Conservation (phyloP, 2,113 vertebrate genomes). For the Tachysurus vachellii region DNA sequence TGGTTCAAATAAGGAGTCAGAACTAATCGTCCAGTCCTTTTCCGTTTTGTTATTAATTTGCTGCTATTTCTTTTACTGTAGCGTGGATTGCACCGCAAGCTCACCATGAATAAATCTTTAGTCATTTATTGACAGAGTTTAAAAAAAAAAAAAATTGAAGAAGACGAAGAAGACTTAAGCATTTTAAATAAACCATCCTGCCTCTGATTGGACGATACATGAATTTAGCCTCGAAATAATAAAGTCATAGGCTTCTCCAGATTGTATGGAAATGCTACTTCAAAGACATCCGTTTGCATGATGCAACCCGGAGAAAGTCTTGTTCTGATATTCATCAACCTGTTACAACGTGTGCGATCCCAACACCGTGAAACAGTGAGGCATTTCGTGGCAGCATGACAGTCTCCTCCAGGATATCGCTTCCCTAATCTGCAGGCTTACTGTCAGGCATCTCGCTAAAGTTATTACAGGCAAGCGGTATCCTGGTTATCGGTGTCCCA, state of each 20-base stretch:
- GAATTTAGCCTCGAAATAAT: slow-evolving; percentile 9
- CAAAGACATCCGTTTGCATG: slow-evolving; percentile 10
- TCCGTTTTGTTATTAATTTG: background rate
- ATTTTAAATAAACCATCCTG: slow-evolving; percentile 7
- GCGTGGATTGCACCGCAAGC: background rate
- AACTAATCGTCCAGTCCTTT: background rate
- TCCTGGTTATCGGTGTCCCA: slow-evolving; percentile 44
- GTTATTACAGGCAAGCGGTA: slow-evolving; percentile 45
- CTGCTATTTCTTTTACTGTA: background rate
- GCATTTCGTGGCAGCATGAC: background rate
- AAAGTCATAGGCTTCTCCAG: slow-evolving; percentile 16
- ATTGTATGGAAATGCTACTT: slow-evolving; percentile 29
- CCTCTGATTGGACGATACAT: slow-evolving; percentile 25
- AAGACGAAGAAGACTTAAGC: background rate
- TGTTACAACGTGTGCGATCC: slow-evolving; percentile 8
- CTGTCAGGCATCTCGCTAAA: slow-evolving; percentile 36
- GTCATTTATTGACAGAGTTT: slow-evolving; percentile 4
- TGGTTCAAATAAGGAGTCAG: background rate
- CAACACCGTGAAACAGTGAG: background rate
- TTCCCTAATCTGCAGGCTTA: slow-evolving; percentile 39
- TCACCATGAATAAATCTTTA: slow-evolving; percentile 14
- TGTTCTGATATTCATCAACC: slow-evolving; percentile 22
- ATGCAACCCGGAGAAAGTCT: slow-evolving; percentile 30
- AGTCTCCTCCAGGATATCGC: slow-evolving; percentile 27
- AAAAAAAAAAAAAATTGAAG: background rate